Evolutionary conservation across 2,797 vertebrate genomes (phyloP).

Genomic region (Aldrovandia affinis): DNA sequence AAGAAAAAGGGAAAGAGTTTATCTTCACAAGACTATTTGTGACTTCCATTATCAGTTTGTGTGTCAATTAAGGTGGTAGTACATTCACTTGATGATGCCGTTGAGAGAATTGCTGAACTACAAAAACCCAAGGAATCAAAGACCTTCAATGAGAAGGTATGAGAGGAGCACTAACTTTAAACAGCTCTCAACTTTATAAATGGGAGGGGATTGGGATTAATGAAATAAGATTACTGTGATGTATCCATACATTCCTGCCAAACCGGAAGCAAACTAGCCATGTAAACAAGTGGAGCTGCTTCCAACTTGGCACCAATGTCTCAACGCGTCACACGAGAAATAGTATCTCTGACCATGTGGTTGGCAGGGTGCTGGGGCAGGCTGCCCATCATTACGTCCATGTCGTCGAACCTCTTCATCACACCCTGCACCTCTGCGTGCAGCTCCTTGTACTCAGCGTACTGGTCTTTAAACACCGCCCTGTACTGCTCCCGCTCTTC

Average conservation of each 20-base stretch:
- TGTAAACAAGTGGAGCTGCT: neutral
- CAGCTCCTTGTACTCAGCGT: constrained; percentile 94
- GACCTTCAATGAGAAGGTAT: neutral
- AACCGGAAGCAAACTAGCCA: too few species aligned
- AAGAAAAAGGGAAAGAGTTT: constrained; percentile 27
- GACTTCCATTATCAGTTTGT: neutral
- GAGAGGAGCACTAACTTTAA: neutral
- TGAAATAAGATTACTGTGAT: too few species aligned
- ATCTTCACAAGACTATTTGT: neutral
- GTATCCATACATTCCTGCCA: neutral
- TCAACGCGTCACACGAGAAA: neutral
- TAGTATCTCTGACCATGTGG: constrained; percentile 79
- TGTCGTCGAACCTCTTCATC: constrained; percentile 82
- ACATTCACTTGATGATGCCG: neutral
- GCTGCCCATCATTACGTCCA: constrained; percentile 83
- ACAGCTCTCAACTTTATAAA: neutral
- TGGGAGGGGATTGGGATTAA: too few species aligned
- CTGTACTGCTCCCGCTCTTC: constrained; percentile 90
- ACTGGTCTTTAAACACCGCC: constrained; percentile 96
- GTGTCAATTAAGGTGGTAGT: neutral
- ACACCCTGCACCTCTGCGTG: constrained; percentile 85
- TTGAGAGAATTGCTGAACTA: too few species aligned
- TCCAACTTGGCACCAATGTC: neutral
- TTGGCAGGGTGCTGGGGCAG: constrained; percentile 77
- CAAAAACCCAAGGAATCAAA: neutral